Evolutionary conservation across 2,888 invertebrate species (phyloP).

Genomic region (Lysandra coridon): DNA sequence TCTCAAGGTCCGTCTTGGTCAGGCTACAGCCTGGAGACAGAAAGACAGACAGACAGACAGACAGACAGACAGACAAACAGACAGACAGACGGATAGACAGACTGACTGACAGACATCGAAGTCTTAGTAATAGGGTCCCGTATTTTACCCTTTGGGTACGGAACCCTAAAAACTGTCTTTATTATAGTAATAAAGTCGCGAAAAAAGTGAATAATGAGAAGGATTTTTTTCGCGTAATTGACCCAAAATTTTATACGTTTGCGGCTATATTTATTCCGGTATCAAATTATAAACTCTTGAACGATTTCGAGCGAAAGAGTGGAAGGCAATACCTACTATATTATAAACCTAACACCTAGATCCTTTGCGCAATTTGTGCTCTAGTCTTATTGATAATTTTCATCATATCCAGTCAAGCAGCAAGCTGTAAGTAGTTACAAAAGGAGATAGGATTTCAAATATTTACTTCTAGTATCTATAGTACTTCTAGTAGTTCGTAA

Average conservation of each 20-base stretch:
- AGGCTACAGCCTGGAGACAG: no score
- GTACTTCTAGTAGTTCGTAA: background rate
- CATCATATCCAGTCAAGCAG: background rate
- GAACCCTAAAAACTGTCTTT: background rate
- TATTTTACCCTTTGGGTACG: no score
- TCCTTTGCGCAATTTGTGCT: background rate
- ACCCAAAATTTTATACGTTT: no score
- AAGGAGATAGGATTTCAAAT: background rate
- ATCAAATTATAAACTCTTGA: no score
- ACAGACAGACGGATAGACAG: no score
- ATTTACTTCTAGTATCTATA: background rate
- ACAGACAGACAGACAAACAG: no score
- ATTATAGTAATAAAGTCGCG: background rate
- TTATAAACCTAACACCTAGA: background rate
- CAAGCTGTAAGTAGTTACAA: background rate
- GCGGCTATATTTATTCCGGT: no score
- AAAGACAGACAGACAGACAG: no score
- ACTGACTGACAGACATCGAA: no score
- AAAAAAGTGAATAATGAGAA: background rate
- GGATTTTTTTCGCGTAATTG: background rate
- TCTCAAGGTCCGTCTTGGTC: no score
- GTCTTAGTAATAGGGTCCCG: no score
- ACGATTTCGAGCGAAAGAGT: background rate
- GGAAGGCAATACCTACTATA: background rate
- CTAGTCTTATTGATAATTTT: background rate